Evolutionary conservation across 2,888 invertebrate species (phyloP), one percentile per base, ranked within the genome.

Genomic region (Hartigia nigra): DNA sequence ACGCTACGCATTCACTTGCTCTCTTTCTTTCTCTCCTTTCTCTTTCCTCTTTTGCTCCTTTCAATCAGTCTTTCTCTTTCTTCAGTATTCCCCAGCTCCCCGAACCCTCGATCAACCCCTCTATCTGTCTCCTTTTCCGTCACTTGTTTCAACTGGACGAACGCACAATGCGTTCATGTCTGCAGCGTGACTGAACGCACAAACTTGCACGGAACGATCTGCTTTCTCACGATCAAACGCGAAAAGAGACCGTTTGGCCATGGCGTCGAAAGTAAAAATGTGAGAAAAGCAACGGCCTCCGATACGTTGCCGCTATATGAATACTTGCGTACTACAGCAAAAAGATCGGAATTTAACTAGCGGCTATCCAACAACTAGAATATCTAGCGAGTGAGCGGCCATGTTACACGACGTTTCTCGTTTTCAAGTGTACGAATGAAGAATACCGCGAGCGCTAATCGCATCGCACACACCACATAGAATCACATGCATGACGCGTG

Each of bases 261-360:
- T 78, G 78, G 78, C 78, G 78, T 78, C 78, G 78, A 76, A 78
- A 78, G 78, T 78, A 75, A 78, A 76, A 72, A 72, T 32, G 9
- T 72, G 12, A 14, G 32, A 72, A 12, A 72, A 72, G 32, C 72
- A 72, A 31, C 72, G 72, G 34, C 72, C 31, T 72, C 31, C 32
- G 31, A 72, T 34, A 72, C 72, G 72, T n/a, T 32, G 31, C 32
- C 23, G 72, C 72, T 72, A 72, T 31, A 23, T 34, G 23, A 34
- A 31, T 55, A 55, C 23, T 23, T 55, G 55, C 55, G 55, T 55
- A 55, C 55, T 55, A 55, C 55, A 23, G 5, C 55, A 23, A 55
- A 55, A 55, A 55, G 23, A 55, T 55, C 55, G 9, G 55, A 55
- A 23, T 23, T 23, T 9, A 23, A 12, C 32, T 14, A 34, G 12